These are phyloP conservation scores for Macaria notata DNA, from an alignment of 2,888 invertebrate genomes.

Conservation along the genomic window DNA sequence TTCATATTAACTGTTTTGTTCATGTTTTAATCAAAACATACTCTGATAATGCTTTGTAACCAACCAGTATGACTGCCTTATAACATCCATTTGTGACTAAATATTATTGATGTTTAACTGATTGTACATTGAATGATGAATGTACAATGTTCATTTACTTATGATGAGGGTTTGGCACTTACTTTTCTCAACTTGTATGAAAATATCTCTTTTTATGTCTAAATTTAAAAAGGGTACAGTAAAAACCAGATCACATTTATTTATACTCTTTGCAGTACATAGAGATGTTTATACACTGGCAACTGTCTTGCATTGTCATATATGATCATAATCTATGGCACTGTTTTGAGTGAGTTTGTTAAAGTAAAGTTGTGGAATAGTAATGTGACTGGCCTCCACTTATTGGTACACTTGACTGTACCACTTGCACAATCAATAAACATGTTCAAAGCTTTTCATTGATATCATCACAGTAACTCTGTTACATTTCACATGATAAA, in stretches of 20 bases:
- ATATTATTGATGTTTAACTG: neutral
- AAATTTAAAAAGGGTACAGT: too few species aligned
- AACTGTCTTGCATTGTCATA: too few species aligned
- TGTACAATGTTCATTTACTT: slow-evolving; percentile 7
- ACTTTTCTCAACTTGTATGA: too few species aligned
- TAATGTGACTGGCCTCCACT: neutral
- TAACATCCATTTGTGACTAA: slow-evolving; percentile 7
- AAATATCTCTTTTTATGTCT: too few species aligned
- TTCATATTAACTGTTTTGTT: slow-evolving; percentile 23
- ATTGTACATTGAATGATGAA: neutral
- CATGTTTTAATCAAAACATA: slow-evolving; percentile 20
- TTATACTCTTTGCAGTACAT: too few species aligned
- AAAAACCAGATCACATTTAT: too few species aligned
- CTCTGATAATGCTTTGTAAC: slow-evolving; percentile 22
- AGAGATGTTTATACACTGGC: too few species aligned
- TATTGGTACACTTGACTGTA: neutral
- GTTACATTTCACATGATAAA: neutral
- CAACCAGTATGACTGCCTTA: slow-evolving; percentile 14
- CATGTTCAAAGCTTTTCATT: neutral
- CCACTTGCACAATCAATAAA: neutral
- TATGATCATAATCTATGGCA: too few species aligned
- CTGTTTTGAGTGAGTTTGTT: too few species aligned
- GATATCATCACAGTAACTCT: neutral
- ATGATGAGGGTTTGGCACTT: neutral
- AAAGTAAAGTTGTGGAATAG: neutral